phyloP scores from a whole-genome alignment of 2,888 invertebrate genomes.

The Toxonevra muliebris region DNA sequence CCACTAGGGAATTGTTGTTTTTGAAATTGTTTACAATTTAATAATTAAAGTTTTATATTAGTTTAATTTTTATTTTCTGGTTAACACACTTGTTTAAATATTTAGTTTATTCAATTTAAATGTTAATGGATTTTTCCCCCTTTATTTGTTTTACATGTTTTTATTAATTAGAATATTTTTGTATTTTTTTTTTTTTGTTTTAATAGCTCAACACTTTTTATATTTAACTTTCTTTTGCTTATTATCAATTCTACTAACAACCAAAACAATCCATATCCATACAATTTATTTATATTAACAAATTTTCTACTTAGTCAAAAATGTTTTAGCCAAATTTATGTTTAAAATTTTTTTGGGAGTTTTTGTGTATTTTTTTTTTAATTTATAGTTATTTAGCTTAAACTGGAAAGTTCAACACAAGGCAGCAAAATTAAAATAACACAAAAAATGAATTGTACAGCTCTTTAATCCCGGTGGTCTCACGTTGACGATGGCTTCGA shows the following conservation, averaged over 20 bases:
- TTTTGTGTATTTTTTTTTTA: neutral
- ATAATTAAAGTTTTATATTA: too few species aligned
- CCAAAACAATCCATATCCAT: constrained; percentile 43
- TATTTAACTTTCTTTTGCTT: constrained; percentile 8
- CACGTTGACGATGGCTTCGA: constrained; percentile 83
- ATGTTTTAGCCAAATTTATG: neutral
- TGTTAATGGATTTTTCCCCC: too few species aligned
- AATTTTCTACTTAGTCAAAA: neutral
- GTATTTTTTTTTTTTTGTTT: neutral
- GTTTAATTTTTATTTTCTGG: too few species aligned
- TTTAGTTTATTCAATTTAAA: too few species aligned
- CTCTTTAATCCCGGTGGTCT: constrained; percentile 86
- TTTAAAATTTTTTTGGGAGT: neutral
- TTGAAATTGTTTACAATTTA: too few species aligned
- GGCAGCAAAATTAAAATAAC: constrained; percentile 74
- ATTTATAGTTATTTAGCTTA: too few species aligned
- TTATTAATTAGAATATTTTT: constrained; percentile 11
- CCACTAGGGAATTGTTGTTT: constrained; percentile 1
- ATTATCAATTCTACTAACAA: constrained; percentile 49
- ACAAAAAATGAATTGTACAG: constrained; percentile 89
- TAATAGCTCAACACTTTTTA: neutral
- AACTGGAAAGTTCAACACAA: constrained; percentile 32
- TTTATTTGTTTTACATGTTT: neutral
- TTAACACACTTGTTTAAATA: too few species aligned
- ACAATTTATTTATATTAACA: neutral